These are phyloP conservation scores for Melolontha melolontha DNA, from an alignment of 2,888 invertebrate species.

Conservation along the genomic window DNA sequence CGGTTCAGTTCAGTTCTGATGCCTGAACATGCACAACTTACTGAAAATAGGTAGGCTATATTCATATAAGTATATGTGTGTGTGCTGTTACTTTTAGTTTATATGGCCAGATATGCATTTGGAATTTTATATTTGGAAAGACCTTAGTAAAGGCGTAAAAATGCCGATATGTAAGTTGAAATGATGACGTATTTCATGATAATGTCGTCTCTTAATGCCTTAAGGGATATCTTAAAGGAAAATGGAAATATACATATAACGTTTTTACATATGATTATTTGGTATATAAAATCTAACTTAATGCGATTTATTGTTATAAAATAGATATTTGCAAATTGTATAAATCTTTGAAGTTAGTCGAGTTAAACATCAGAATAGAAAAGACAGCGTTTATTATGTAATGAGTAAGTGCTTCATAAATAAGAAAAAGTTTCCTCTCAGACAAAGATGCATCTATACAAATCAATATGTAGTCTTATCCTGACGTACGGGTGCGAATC, in stretches of 20 bases:
- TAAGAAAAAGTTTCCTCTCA: too few species aligned
- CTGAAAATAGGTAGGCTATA: conserved; percentile 49
- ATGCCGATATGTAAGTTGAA: conserved; percentile 57
- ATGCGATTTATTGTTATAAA: too few species aligned
- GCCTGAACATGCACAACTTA: conserved; percentile 58
- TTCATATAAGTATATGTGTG: conserved; percentile 32
- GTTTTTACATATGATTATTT: neutral
- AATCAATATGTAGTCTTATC: too few species aligned
- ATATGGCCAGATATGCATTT: conserved; percentile 61
- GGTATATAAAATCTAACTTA: too few species aligned
- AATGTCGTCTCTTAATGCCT: conserved; percentile 42
- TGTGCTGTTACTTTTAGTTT: conserved; percentile 47
- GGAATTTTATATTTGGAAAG: conserved; percentile 59
- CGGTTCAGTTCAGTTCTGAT: conserved; percentile 17
- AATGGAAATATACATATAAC: neutral
- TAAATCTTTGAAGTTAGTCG: too few species aligned
- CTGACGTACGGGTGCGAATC: too few species aligned
- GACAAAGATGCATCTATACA: too few species aligned
- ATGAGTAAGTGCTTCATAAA: too few species aligned
- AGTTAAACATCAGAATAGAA: too few species aligned
- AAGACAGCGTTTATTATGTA: too few species aligned
- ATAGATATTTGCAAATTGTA: too few species aligned
- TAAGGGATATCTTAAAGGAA: neutral
- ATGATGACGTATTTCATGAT: conserved; percentile 55
- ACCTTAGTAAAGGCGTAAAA: conserved; percentile 26